Conservation (phyloP, 2,888 invertebrate genomes). For the Blera fallax region DNA sequence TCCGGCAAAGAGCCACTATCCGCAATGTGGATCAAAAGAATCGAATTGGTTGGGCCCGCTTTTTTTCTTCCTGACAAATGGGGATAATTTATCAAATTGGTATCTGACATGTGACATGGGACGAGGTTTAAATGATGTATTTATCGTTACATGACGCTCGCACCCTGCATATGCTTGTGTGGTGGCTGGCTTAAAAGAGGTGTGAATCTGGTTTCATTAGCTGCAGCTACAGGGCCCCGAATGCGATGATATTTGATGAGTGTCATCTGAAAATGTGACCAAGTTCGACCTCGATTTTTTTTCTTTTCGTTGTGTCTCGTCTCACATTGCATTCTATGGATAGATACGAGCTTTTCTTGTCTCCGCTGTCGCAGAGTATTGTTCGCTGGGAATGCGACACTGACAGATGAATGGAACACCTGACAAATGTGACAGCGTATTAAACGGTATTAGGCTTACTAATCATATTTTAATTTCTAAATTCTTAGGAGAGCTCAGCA, state of each 20-base stretch:
- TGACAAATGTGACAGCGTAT: constrained; percentile 60
- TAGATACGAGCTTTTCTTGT: constrained; percentile 23
- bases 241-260: constrained; percentile 59
- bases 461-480: constrained; percentile 59
- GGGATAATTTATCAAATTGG: constrained; percentile 72
- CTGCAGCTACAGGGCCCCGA: constrained; percentile 2
- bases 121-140: constrained; percentile 71
- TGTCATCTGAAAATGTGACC: constrained; percentile 57
- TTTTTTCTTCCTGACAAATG: constrained; percentile 59
- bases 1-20: constrained; percentile 51
- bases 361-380: neutral
- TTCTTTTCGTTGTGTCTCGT: neutral
- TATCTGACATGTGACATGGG: constrained; percentile 73
- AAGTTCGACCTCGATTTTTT: constrained; percentile 1
- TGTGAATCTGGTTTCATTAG: constrained; percentile 73
- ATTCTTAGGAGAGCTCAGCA: neutral
- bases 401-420: constrained; percentile 69
- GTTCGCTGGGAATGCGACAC: constrained; percentile 50
- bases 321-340: neutral
- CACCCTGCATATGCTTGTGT: neutral
- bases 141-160: constrained; percentile 68
- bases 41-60: constrained; percentile 48
- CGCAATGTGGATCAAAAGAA: constrained; percentile 66
- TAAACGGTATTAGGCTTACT: constrained; percentile 67
- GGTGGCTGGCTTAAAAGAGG: constrained; percentile 51